Evolutionary conservation across 2,888 invertebrate genomes (phyloP).

Genomic region (Malthinus flaveolus): DNA sequence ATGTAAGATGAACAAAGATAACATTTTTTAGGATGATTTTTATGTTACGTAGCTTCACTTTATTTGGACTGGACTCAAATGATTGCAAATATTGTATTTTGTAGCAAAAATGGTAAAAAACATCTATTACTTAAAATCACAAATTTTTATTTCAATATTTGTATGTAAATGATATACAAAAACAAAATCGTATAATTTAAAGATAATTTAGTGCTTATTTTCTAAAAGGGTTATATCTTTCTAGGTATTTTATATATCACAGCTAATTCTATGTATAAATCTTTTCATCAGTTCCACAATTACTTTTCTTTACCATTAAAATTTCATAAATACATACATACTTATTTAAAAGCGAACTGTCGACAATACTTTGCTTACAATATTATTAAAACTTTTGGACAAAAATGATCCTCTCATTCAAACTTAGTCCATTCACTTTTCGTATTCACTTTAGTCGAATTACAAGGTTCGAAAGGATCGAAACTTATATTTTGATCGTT

Average conservation of each 20-base stretch:
- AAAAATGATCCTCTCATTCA: constrained; percentile 48
- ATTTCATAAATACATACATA: constrained; percentile 4
- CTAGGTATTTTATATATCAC: constrained; percentile 33
- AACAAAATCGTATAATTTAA: constrained; percentile 10
- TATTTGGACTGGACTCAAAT: no score
- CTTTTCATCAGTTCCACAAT: constrained; percentile 16
- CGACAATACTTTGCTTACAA: background rate
- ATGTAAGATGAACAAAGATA: no score
- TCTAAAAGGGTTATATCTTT: constrained; percentile 6
- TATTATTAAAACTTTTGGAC: background rate
- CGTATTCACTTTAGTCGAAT: constrained; percentile 53
- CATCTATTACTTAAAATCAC: background rate
- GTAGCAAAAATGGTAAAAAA: background rate
- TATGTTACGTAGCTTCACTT: no score
- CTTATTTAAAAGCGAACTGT: background rate
- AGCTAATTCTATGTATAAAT: constrained; percentile 36
- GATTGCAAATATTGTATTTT: no score
- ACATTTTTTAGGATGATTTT: no score
- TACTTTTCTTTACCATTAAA: constrained; percentile 5
- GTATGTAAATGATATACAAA: background rate
- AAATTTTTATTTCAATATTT: constrained; percentile 6
- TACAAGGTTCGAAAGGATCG: constrained; percentile 49
- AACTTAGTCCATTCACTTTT: constrained; percentile 65
- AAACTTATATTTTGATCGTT: constrained; percentile 45
- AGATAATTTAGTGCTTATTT: constrained; percentile 20